Evolutionary conservation across 2,113 vertebrate genomes (phyloP).

Genomic region (Centropus bengalensis): DNA sequence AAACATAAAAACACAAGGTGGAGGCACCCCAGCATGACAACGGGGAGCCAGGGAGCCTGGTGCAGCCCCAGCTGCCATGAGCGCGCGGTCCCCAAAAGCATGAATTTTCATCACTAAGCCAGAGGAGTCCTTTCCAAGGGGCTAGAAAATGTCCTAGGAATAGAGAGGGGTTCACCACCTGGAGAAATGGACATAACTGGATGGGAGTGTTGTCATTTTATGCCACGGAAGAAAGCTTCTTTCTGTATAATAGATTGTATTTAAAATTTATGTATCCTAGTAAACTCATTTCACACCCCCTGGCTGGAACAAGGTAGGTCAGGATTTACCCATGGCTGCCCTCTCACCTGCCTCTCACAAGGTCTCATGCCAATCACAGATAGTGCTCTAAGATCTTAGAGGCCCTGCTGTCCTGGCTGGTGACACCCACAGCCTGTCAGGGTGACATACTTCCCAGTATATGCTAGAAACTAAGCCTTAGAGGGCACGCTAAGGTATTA

Average conservation of each 20-base stretch:
- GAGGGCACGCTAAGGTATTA: accelerated
- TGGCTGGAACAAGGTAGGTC: not conserved
- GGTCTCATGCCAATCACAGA: not conserved
- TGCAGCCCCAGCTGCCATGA: not conserved
- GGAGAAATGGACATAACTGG: not conserved
- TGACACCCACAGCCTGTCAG: accelerated
- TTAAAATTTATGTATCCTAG: not conserved
- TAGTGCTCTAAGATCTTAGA: not conserved
- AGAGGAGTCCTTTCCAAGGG: not conserved
- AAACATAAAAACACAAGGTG: not conserved
- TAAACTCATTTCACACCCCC: not conserved
- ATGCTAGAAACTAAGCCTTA: not conserved
- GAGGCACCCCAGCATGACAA: accelerated
- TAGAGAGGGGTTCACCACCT: not conserved
- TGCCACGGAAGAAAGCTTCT: not conserved
- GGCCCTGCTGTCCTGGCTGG: not conserved
- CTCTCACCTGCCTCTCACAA: not conserved
- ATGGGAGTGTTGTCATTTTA: not conserved
- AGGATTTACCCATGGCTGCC: not conserved
- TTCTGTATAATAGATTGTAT: not conserved
- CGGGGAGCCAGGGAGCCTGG: not conserved
- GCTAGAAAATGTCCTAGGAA: not conserved
- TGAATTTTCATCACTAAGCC: not conserved
- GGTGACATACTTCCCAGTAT: accelerated
- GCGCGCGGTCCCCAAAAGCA: accelerated